These are phyloP conservation scores for Lasioglossum pauxillum DNA, from an alignment of 2,888 invertebrate genomes.

Conservation along the genomic window DNA sequence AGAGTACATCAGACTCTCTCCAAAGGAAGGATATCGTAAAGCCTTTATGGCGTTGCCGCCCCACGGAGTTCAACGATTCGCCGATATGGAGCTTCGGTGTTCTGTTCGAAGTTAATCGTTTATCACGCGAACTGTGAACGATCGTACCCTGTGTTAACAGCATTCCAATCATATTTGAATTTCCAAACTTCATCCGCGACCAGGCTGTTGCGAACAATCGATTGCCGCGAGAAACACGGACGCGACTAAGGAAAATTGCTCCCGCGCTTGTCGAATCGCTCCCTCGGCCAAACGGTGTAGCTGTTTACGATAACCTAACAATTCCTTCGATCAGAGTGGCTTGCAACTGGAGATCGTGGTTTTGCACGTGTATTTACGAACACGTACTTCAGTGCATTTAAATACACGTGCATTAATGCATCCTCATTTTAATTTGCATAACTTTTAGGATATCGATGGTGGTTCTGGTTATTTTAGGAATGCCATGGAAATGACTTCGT, in stretches of 20 bases:
- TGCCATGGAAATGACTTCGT: too few relatives aligned
- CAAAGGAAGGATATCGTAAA: constrained; percentile 72
- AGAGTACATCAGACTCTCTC: constrained; percentile 19
- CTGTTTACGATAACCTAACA: background rate
- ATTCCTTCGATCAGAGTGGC: background rate
- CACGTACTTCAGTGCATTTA: too few relatives aligned
- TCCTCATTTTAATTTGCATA: too few relatives aligned
- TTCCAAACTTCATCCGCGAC: background rate
- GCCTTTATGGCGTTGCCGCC: constrained; percentile 37
- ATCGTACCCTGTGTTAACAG: constrained; percentile 44
- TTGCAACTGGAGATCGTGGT: too few relatives aligned
- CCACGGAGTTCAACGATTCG: constrained; percentile 70
- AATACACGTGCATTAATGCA: too few relatives aligned
- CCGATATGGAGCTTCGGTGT: constrained; percentile 55
- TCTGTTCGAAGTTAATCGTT: constrained; percentile 67
- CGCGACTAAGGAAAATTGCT: background rate
- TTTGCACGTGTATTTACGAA: too few relatives aligned
- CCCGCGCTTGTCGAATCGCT: background rate
- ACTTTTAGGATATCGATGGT: too few relatives aligned
- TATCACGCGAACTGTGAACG: constrained; percentile 78
- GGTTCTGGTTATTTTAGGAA: too few relatives aligned
- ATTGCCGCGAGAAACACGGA: background rate
- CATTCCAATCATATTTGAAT: constrained; percentile 36
- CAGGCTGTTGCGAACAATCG: background rate
- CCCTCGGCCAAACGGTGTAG: background rate